Conservation (phyloP, 2,113 vertebrate species). For the Ginglymostoma cirratum region DNA sequence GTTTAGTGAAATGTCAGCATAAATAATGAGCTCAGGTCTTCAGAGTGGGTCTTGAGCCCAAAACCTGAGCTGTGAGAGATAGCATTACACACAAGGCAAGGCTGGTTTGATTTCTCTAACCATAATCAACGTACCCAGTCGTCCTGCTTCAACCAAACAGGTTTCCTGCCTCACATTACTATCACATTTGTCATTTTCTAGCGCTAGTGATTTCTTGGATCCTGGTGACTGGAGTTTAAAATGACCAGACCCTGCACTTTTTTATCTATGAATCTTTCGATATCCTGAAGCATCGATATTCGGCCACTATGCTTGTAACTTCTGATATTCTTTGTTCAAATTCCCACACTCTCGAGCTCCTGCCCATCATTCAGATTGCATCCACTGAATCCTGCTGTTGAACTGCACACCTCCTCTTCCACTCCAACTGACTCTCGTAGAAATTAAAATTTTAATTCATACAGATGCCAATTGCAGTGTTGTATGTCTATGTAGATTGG, state of each 20-base stretch:
- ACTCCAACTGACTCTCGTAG: background rate
- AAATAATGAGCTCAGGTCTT: background rate
- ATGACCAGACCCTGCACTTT: background rate
- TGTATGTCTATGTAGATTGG: background rate
- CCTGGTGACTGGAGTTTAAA: background rate
- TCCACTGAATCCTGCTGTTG: background rate
- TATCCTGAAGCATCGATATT: background rate
- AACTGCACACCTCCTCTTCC: background rate
- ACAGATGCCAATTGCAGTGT: background rate
- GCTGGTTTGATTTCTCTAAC: background rate
- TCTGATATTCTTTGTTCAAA: background rate
- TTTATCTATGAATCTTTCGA: background rate
- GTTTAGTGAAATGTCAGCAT: background rate
- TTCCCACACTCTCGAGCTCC: background rate
- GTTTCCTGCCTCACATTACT: background rate
- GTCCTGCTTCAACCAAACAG: background rate
- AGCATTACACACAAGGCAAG: background rate
- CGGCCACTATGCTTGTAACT: background rate
- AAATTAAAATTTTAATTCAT: background rate
- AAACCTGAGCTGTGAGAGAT: background rate
- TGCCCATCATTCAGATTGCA: background rate
- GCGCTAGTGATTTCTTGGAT: background rate
- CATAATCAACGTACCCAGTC: background rate
- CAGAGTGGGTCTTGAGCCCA: background rate
- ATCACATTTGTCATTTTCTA: background rate